Conservation (phyloP, 2,113 vertebrate genomes). For the Rhinoderma darwinii region DNA sequence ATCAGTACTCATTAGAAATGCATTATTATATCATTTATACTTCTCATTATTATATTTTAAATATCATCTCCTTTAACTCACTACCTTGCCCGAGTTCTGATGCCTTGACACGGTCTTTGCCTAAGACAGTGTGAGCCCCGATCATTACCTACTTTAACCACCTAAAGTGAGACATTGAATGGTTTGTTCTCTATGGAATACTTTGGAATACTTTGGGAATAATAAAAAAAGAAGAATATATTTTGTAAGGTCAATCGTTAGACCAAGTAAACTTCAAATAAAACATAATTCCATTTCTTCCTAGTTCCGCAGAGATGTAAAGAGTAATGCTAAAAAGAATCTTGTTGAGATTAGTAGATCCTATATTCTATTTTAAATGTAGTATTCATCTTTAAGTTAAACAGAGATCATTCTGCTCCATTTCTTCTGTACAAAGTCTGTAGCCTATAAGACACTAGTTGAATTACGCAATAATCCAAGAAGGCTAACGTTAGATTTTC, state of each 20-base stretch:
- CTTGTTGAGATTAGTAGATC: neutral
- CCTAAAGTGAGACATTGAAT: neutral
- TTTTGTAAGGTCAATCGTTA: neutral
- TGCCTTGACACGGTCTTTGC: neutral
- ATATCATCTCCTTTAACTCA: neutral
- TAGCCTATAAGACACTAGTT: neutral
- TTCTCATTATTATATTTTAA: neutral
- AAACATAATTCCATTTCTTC: neutral
- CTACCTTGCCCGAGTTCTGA: neutral
- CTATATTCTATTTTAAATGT: neutral
- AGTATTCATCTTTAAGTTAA: neutral
- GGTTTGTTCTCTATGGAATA: neutral
- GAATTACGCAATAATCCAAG: neutral
- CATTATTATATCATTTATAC: too few species aligned
- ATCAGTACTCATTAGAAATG: too few species aligned
- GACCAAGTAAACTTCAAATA: constrained; percentile 25
- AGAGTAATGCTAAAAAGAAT: neutral
- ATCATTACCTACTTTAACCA: neutral
- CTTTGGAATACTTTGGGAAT: neutral
- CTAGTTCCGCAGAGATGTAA: neutral
- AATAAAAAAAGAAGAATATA: neutral
- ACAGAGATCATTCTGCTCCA: neutral
- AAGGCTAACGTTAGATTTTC: neutral
- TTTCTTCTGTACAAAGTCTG: neutral
- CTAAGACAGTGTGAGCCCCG: neutral